phyloP scores from a whole-genome alignment of 1,140 invertebrate genomes.

The Hirudo medicinalis region DNA sequence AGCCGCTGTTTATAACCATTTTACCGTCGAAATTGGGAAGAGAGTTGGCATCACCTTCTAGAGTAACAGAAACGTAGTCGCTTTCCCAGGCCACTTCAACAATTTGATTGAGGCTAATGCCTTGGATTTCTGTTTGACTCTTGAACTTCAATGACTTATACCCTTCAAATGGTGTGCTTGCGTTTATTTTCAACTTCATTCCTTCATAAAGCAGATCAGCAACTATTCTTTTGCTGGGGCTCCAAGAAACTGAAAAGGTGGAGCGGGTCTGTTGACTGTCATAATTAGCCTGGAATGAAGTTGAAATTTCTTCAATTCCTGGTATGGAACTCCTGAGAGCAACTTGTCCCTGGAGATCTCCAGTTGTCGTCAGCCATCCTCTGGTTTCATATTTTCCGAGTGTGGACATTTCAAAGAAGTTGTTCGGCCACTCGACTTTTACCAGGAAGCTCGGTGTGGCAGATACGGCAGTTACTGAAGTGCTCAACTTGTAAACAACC shows the following conservation, averaged over 20 bases:
- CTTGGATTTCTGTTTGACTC: slow-evolving; percentile 16
- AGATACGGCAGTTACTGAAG: not conserved
- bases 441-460: slow-evolving; percentile 10
- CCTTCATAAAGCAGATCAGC: slow-evolving; percentile 19
- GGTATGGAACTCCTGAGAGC: slow-evolving; percentile 15
- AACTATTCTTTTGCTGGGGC: slow-evolving; percentile 25
- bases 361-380: slow-evolving; percentile 5
- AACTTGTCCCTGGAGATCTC: slow-evolving; percentile 18
- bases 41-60: not conserved
- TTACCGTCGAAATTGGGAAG: slow-evolving; percentile 7
- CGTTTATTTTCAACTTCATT: slow-evolving; percentile 19
- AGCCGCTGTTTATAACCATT: slow-evolving; percentile 9
- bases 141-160: slow-evolving; percentile 18
- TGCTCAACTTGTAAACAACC: slow-evolving; percentile 17
- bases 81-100: slow-evolving; percentile 5
- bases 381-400: slow-evolving; percentile 15
- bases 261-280: slow-evolving; percentile 19
- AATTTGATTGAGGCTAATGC: too few species aligned
- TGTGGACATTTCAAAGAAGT: too few species aligned
- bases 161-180: slow-evolving; percentile 25
- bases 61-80: slow-evolving; percentile 4
- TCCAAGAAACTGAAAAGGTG: slow-evolving; percentile 26
- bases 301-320: slow-evolving; percentile 20
- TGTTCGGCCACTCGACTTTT: slow-evolving; percentile 16
- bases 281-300: slow-evolving; percentile 22